phyloP scores from a whole-genome alignment of 2,113 vertebrate genomes.

The Cichladusa arquata region DNA sequence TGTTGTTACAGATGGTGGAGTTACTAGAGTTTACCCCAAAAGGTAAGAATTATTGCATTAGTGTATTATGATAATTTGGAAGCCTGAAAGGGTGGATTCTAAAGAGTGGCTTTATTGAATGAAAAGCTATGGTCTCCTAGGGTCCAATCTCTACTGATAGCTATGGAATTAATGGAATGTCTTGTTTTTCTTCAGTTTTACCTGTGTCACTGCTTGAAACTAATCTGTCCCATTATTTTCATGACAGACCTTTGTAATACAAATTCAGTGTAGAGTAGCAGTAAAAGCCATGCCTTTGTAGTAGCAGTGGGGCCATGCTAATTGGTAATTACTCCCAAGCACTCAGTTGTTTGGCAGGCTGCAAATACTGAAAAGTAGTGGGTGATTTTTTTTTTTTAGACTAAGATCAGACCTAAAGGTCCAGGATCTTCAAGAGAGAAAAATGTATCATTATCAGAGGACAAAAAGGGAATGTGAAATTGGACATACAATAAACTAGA shows the following conservation, averaged over 20 bases:
- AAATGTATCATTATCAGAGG: not conserved
- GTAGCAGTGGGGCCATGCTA: not conserved
- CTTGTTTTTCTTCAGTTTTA: not conserved
- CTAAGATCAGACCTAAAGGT: not conserved
- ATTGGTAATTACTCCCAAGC: not conserved
- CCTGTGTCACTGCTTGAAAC: not conserved
- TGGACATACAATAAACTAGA: not conserved
- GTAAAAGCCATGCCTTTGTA: not conserved
- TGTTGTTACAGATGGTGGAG: constrained; percentile 95
- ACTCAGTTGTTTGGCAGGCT: not conserved
- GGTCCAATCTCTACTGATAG: not conserved
- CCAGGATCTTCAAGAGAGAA: not conserved
- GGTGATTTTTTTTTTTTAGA: not conserved
- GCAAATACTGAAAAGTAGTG: not conserved
- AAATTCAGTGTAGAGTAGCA: not conserved
- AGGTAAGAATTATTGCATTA: constrained; percentile 76
- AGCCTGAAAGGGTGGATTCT: not conserved
- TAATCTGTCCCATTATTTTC: not conserved
- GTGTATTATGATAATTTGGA: not conserved
- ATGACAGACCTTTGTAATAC: not conserved
- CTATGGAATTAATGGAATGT: not conserved
- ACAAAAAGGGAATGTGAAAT: not conserved
- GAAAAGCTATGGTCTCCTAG: not conserved
- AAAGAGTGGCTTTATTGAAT: not conserved
- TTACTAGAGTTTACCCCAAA: constrained; percentile 94